Percentiles rank a stretch among this genome's conserved stretches.
Conservation (phyloP, 2,797 vertebrate species). For the Peromyscus nudipes region DNA sequence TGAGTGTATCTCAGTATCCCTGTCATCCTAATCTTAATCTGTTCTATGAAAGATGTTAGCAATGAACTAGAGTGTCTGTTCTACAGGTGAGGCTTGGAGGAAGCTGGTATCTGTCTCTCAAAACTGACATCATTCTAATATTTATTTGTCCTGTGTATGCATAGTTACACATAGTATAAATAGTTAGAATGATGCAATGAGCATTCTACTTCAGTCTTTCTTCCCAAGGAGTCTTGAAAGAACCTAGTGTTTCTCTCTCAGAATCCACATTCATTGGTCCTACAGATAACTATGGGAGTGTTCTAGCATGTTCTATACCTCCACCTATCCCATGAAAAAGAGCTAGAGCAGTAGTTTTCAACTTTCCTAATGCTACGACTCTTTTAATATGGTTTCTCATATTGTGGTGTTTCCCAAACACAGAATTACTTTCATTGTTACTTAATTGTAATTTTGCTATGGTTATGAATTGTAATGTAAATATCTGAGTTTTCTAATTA, state of each 20-base stretch:
- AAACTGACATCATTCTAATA: not conserved
- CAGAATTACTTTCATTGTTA: not conserved
- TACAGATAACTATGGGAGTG: not conserved
- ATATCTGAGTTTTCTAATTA: not conserved
- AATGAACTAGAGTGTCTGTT: not conserved
- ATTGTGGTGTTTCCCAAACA: not conserved
- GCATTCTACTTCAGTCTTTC: not conserved
- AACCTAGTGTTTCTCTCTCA: not conserved
- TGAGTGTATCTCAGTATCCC: not conserved
- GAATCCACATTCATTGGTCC: not conserved
- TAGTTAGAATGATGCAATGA: not conserved
- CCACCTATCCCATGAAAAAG: not conserved
- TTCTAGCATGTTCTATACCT: not conserved
- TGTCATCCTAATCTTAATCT: not conserved
- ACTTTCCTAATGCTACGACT: not conserved
- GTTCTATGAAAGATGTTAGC: not conserved
- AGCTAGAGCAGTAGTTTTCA: not conserved
- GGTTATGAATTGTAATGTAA: not conserved
- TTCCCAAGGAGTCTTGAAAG: not conserved
- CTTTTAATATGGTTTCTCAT: not conserved
- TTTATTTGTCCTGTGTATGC: not conserved
- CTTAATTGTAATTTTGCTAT: not conserved
- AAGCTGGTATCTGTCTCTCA: not conserved
- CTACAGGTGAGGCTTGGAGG: not conserved
- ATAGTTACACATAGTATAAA: not conserved